Conservation (phyloP, 2,113 vertebrate genomes). For the Hystrix brachyura region DNA sequence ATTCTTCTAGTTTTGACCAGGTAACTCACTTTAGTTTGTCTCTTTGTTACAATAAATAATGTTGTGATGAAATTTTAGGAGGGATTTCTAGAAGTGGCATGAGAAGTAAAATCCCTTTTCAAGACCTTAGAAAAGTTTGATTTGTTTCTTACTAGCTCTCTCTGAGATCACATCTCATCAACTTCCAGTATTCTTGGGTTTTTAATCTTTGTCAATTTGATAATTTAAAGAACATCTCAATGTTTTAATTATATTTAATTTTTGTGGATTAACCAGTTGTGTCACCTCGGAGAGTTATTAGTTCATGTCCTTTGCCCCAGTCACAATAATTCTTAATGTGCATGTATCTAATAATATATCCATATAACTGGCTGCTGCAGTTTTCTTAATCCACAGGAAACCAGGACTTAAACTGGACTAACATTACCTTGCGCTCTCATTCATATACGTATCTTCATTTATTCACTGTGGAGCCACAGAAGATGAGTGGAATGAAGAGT, state of each 20-base stretch:
- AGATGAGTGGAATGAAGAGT: too few species aligned
- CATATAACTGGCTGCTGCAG: slow-evolving; percentile 83
- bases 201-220: slow-evolving; percentile 57
- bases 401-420: slow-evolving; percentile 83
- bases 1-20: not conserved
- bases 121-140: slow-evolving; percentile 7
- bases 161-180: not conserved
- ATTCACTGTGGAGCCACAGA: slow-evolving; percentile 83
- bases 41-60: not conserved
- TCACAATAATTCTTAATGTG: too few species aligned
- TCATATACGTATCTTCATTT: slow-evolving; percentile 86
- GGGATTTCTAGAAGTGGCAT: slow-evolving; percentile 1
- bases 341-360: too few species aligned
- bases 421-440: slow-evolving; percentile 86
- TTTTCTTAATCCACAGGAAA: slow-evolving; percentile 82
- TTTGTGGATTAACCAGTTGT: slow-evolving; percentile 41
- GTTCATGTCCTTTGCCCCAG: slow-evolving; percentile 1
- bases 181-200: slow-evolving; percentile 32
- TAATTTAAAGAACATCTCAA: slow-evolving; percentile 5
- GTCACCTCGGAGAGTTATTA: slow-evolving; percentile 36
- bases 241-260: slow-evolving; percentile 63
- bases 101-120: slow-evolving; percentile 1
- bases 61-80: slow-evolving; percentile 32
- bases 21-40: slow-evolving; percentile 8
- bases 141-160: slow-evolving; percentile 41